phyloP scores from a whole-genome alignment of 2,113 vertebrate species.

The Mixornis gularis region DNA sequence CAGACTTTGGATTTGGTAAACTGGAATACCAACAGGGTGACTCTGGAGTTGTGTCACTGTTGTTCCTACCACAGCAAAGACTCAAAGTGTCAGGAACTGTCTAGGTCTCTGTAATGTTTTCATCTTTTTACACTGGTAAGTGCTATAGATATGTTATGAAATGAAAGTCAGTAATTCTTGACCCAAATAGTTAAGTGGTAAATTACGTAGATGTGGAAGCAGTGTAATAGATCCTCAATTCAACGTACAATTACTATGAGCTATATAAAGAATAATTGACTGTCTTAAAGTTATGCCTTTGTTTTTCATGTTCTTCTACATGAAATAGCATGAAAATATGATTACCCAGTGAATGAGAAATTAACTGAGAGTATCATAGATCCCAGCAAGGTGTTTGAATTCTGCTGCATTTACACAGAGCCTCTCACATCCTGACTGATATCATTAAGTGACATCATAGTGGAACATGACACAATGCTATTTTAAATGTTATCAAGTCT shows the following conservation, averaged over 20 bases:
- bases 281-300: neutral
- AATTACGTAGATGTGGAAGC: neutral
- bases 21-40: neutral
- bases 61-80: neutral
- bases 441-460: neutral
- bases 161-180: neutral
- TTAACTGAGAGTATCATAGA: neutral
- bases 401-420: neutral
- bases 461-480: neutral
- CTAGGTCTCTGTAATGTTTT: neutral
- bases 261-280: neutral
- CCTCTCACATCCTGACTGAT: neutral
- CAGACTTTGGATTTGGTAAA: neutral
- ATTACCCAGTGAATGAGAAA: neutral
- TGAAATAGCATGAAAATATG: neutral
- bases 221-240: neutral
- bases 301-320: neutral
- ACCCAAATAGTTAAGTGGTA: neutral
- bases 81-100: neutral
- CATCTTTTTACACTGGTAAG: neutral
- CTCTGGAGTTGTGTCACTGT: neutral
- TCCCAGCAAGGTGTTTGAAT: neutral
- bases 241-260: neutral
- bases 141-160: neutral
- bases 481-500: neutral